Evolutionary conservation across 2,797 vertebrate genomes (phyloP).

Genomic region (Platalea minor): DNA sequence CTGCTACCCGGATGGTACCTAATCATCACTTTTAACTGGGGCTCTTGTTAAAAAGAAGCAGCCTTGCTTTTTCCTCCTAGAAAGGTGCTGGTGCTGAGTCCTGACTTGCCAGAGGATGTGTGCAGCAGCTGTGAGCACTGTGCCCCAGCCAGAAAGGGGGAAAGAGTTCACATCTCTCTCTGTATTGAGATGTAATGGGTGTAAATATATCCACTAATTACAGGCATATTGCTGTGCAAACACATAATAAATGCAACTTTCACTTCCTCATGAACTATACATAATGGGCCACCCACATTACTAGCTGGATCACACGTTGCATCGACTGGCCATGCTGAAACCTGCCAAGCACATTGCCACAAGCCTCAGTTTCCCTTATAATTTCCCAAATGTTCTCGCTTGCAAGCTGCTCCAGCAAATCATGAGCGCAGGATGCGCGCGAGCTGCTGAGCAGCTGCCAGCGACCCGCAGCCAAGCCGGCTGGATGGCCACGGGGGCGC

Average conservation of each 20-base stretch:
- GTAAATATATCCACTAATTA: background rate
- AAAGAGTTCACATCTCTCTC: background rate
- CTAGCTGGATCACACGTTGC: background rate
- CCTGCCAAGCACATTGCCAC: background rate
- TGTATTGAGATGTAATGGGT: background rate
- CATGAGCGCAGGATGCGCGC: rapidly evolving
- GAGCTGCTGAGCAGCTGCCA: background rate
- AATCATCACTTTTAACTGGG: background rate
- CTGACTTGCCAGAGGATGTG: rapidly evolving
- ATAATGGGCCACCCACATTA: rapidly evolving
- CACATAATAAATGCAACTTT: background rate
- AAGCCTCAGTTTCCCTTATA: background rate
- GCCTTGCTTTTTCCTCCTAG: background rate
- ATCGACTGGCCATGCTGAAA: background rate
- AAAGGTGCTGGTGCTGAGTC: background rate
- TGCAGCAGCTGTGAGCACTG: rapidly evolving
- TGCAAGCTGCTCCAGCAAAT: background rate
- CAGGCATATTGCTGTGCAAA: background rate
- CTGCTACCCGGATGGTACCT: background rate
- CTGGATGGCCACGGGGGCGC: rapidly evolving
- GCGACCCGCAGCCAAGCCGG: background rate
- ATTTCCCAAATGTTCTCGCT: background rate
- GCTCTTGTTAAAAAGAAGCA: background rate
- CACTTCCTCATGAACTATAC: background rate
- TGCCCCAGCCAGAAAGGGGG: background rate